Evolutionary conservation across 1,140 invertebrate genomes (phyloP).

Genomic region (Ladona fulva): DNA sequence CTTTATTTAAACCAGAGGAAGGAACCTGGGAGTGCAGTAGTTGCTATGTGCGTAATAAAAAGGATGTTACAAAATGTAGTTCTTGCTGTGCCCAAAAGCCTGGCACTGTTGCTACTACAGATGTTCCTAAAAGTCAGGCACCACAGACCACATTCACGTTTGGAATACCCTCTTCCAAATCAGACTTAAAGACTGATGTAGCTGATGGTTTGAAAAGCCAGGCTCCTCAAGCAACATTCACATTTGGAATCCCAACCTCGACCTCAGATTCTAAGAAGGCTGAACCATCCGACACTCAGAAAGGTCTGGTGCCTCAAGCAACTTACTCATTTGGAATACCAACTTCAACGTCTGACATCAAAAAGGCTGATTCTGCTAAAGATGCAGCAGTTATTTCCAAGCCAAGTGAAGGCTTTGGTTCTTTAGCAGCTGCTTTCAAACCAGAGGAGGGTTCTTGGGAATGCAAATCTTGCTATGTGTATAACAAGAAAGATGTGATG

Average conservation of each 20-base stretch:
- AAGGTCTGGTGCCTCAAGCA: no score
- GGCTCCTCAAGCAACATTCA: background rate
- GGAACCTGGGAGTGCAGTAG: conserved; percentile 43
- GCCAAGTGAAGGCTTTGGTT: background rate
- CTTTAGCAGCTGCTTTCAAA: conserved; percentile 37
- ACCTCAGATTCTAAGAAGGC: no score
- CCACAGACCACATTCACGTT: background rate
- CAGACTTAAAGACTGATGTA: background rate
- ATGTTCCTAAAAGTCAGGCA: background rate
- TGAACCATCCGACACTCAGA: no score
- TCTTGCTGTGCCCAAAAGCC: conserved; percentile 46
- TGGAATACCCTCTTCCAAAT: background rate
- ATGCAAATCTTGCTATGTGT: conserved; percentile 40
- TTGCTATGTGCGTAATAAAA: conserved; percentile 40
- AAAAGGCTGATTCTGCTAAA: conserved; percentile 18
- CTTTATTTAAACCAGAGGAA: conserved; percentile 36
- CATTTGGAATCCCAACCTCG: background rate
- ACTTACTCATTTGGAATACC: no score
- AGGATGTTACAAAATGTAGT: conserved; percentile 37
- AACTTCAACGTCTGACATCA: background rate
- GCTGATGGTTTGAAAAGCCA: background rate
- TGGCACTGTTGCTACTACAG: conserved; percentile 22
- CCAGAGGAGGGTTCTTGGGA: conserved; percentile 41
- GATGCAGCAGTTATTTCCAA: conserved; percentile 10
- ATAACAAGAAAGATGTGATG: conserved; percentile 33